Base-by-base conservation (phyloP, 2,888 invertebrate species). In the Troides helena region DNA sequence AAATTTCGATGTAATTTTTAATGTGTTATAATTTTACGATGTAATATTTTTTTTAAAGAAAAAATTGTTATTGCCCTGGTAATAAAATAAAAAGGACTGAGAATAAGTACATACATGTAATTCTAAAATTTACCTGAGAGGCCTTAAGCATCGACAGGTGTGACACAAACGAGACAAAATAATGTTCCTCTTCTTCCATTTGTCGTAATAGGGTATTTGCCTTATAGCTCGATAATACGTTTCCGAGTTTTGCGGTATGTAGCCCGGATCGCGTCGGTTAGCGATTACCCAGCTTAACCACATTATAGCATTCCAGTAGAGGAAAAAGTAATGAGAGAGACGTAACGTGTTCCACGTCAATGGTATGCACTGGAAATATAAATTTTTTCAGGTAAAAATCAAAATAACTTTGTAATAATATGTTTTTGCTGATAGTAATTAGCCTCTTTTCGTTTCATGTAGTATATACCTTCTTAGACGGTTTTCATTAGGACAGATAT, bases 201-300 rank as follows among this genome's bases (percentile, higher is more conserved):
- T 98, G 84, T 98, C 98, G 79, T 96, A 98, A 84, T 97, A 97
- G 0, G 98, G 98, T 75, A 98, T 98, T 91, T 98, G 97, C 84
- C 97, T 96, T 72, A 98, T 98, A 25, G 97, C 97, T 76, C 97
- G 93, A 80, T 97, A 96, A 83, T 98, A 98, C 2, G 97, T 96
- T 77, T 98, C 98, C 0, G 97, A 96, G 84, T 98, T 98, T 80
- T 96, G 95, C 0, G 97, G 96, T 71, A 98, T 95, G 81, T 97
- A 98, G 21, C 98, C 98, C 0, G 98, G 98, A 87, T 98, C 97
- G 67, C 96, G 95, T 23, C 97, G 94, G 81, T 98, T 98, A 6
- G 98, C 98, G 63, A 97, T 95, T 69, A 97, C 94, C 96, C 98
- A 97, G 79, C 97, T 97, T 14, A 98, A 91, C 98, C 98, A 98